Conservation (phyloP, 2,888 invertebrate species). For the Sussaba pulchella region DNA sequence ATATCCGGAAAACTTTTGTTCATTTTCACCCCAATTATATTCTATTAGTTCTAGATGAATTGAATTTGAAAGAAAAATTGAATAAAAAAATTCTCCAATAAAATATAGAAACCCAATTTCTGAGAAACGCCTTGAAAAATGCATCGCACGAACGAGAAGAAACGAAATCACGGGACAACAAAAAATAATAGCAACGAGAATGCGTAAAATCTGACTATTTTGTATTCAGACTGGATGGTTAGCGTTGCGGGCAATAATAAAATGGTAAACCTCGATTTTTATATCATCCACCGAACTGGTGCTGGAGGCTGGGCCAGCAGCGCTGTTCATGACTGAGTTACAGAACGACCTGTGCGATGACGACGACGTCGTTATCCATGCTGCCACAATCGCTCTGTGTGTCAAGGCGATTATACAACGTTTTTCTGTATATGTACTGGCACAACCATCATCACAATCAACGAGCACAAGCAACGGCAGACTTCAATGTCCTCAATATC, state of each 20-base stretch:
- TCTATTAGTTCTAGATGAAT: too few species aligned
- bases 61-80: too few species aligned
- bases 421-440: conserved; percentile 42
- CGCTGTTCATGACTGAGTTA: conserved; percentile 66
- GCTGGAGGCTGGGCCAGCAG: conserved; percentile 65
- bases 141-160: too few species aligned
- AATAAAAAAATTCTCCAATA: too few species aligned
- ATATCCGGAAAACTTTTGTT: too few species aligned
- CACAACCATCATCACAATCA: conserved; percentile 5
- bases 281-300: conserved; percentile 66
- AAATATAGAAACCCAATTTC: too few species aligned
- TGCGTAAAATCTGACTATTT: too few species aligned
- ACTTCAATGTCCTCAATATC: conserved; percentile 68
- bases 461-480: conserved; percentile 48
- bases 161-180: not conserved
- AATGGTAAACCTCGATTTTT: conserved; percentile 69
- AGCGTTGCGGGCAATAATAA: conserved; percentile 32
- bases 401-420: conserved; percentile 71
- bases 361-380: conserved; percentile 46
- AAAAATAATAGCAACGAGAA: not conserved
- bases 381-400: conserved; percentile 60
- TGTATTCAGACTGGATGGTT: conserved; percentile 62
- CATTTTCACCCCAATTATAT: too few species aligned
- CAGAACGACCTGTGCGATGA: conserved; percentile 60
- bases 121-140: too few species aligned